These are phyloP conservation scores for Heliconius hewitsoni DNA, from an alignment of 1,140 invertebrate genomes.

Conservation along the genomic window DNA sequence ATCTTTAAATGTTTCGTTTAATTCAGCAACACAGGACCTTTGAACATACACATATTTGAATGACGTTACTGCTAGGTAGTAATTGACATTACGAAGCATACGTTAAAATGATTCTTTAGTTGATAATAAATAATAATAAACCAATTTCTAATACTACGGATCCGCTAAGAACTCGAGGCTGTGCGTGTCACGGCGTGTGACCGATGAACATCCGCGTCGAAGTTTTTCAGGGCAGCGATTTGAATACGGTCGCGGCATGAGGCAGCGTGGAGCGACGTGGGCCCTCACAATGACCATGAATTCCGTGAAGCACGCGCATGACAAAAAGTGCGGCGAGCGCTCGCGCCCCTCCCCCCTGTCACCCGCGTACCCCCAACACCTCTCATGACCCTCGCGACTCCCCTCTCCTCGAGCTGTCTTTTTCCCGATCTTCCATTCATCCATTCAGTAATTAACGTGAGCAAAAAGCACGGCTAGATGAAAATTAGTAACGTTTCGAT, in stretches of 20 bases:
- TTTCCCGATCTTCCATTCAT: conserved; percentile 57
- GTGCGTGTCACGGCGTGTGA: background rate
- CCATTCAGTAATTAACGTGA: conserved; percentile 69
- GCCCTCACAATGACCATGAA: conserved; percentile 41
- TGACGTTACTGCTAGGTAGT: no score
- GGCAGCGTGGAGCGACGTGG: conserved; percentile 14
- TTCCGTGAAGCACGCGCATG: conserved; percentile 62
- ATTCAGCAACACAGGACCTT: background rate
- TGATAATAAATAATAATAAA: background rate
- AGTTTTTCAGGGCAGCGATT: conserved; percentile 15
- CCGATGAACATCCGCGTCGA: background rate
- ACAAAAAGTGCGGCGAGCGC: conserved; percentile 48
- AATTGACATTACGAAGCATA: no score
- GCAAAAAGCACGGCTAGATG: conserved; percentile 65
- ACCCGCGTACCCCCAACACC: background rate
- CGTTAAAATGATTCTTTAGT: no score
- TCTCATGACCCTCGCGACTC: background rate
- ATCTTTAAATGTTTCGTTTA: conserved; percentile 9
- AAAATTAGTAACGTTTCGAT: conserved; percentile 73
- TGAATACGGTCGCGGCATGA: conserved; percentile 16
- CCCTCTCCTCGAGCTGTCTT: conserved; percentile 19
- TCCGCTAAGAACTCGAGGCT: background rate
- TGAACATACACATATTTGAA: background rate
- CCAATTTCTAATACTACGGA: conserved; percentile 18
- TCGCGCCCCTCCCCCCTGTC: background rate